Evolutionary conservation across 2,113 vertebrate species (phyloP).

Genomic region (Dipodomys stephensi): DNA sequence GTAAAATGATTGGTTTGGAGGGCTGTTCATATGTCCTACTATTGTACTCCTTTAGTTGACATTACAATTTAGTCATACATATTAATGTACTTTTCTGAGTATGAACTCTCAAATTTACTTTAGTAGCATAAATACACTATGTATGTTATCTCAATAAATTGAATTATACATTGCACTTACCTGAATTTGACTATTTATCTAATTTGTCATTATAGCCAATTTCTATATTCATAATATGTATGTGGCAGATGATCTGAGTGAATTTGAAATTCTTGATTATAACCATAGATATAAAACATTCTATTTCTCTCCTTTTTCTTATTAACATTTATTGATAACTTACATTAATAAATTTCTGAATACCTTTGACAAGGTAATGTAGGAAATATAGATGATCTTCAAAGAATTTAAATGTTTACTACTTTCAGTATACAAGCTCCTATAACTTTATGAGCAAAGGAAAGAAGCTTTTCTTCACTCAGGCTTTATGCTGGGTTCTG

Average conservation of each 20-base stretch:
- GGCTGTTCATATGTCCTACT: no score
- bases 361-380: neutral
- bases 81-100: neutral
- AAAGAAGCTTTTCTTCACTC: neutral
- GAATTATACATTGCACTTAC: neutral
- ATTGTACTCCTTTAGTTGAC: neutral
- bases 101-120: slow-evolving; percentile 8
- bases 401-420: neutral
- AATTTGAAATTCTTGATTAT: neutral
- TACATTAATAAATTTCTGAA: neutral
- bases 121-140: neutral
- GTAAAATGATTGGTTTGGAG: no score
- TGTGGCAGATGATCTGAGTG: neutral
- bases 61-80: neutral
- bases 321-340: neutral
- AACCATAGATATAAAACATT: neutral
- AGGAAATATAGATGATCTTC: neutral
- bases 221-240: neutral
- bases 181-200: neutral
- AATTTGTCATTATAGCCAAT: neutral
- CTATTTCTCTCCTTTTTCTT: neutral
- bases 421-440: neutral
- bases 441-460: neutral
- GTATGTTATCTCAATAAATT: neutral
- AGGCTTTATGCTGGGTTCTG: neutral